phyloP scores from a whole-genome alignment of 2,888 invertebrate genomes.

The Litoditis marina region DNA sequence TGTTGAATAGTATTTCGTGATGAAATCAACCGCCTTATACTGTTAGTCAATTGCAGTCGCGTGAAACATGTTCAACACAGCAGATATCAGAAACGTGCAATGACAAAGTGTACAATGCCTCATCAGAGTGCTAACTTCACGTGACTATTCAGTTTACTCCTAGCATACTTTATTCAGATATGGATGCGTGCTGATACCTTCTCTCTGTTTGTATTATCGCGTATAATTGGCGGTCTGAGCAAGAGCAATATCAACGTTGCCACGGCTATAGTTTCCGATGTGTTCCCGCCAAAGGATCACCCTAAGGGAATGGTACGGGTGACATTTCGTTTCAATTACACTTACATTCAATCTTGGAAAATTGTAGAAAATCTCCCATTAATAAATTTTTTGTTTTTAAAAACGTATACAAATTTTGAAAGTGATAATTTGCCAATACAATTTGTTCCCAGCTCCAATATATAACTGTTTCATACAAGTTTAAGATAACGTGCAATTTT shows the following conservation, averaged over 20 bases:
- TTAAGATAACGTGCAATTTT: too few relatives aligned
- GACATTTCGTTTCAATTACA: not conserved
- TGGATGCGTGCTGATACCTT: conserved; percentile 87
- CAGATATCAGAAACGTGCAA: too few relatives aligned
- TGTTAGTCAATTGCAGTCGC: too few relatives aligned
- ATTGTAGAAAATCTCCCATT: too few relatives aligned
- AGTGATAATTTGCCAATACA: too few relatives aligned
- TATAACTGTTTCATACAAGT: too few relatives aligned
- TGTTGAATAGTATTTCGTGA: not conserved
- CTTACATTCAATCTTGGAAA: too few relatives aligned
- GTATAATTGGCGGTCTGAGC: conserved; percentile 88
- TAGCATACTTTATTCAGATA: conserved; percentile 68
- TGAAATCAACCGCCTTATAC: not conserved
- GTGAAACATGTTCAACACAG: too few relatives aligned
- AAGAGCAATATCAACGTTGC: conserved; percentile 93
- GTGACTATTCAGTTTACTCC: too few relatives aligned
- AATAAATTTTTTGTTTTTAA: not conserved
- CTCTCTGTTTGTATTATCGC: conserved; percentile 82
- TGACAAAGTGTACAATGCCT: too few relatives aligned
- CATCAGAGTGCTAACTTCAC: too few relatives aligned
- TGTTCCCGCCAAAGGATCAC: conserved; percentile 78
- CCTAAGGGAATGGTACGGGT: conserved; percentile 83
- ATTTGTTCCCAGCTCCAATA: too few relatives aligned
- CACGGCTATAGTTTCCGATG: conserved; percentile 91
- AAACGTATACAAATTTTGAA: conserved; percentile 3